These are phyloP conservation scores for Kryptopterus vitreolus DNA, from an alignment of 2,797 vertebrate genomes.

Conservation along the genomic window DNA sequence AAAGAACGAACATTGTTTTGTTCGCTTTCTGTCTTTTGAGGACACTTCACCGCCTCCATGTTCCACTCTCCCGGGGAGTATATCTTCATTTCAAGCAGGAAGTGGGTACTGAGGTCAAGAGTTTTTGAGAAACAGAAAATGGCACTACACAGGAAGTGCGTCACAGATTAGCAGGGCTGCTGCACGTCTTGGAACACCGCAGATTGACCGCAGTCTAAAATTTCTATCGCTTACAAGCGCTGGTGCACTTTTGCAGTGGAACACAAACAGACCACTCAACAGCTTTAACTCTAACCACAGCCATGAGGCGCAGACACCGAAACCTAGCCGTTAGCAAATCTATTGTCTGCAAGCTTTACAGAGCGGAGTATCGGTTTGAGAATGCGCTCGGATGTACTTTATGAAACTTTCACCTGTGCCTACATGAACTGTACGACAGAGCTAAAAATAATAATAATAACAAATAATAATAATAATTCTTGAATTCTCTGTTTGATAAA, in stretches of 20 bases:
- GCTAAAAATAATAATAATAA: conserved; percentile 13
- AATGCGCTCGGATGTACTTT: conserved; percentile 28
- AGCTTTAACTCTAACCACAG: conserved; percentile 42
- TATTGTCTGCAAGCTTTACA: conserved; percentile 31
- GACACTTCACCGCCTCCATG: conserved; percentile 65
- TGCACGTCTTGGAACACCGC: conserved; percentile 53
- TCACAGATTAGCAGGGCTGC: conserved; percentile 65
- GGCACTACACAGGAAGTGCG: conserved; percentile 68
- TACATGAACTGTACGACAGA: conserved; percentile 10
- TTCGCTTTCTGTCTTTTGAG: conserved; percentile 60
- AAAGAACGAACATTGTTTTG: conserved; percentile 21
- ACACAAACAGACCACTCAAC: conserved; percentile 52
- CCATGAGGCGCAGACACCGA: conserved; percentile 38
- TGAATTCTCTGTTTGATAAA: not conserved
- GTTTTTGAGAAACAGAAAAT: conserved; percentile 68
- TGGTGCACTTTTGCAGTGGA: conserved; percentile 50
- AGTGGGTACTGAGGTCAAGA: conserved; percentile 74
- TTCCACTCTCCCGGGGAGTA: conserved; percentile 72
- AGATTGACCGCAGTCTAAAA: conserved; percentile 50
- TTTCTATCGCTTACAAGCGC: conserved; percentile 43
- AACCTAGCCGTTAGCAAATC: conserved; percentile 48
- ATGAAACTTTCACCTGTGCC: conserved; percentile 35
- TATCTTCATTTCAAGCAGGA: conserved; percentile 67
- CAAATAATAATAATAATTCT: too few relatives aligned
- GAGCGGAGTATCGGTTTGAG: conserved; percentile 38